These are phyloP conservation scores for Isichthys henryi DNA, from an alignment of 2,113 vertebrate species.

Conservation along the genomic window DNA sequence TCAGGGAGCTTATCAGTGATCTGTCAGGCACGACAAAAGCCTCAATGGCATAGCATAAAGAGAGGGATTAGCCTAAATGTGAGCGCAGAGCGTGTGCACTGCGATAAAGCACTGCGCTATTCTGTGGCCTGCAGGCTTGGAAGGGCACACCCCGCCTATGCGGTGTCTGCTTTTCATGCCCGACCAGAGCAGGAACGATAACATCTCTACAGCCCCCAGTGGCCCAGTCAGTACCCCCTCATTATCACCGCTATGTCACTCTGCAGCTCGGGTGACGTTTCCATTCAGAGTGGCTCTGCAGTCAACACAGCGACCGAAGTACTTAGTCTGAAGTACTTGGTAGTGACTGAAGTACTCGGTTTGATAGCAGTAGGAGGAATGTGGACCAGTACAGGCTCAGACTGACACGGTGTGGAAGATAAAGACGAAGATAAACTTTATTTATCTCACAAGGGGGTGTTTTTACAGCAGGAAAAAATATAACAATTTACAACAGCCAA, in stretches of 20 bases:
- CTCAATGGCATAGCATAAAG: slow-evolving; percentile 11
- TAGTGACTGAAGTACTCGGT: neutral
- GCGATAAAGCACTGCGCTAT: neutral
- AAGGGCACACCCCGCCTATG: neutral
- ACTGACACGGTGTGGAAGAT: neutral
- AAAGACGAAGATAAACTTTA: neutral
- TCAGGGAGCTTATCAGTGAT: neutral
- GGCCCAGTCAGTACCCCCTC: neutral
- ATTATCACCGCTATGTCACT: neutral
- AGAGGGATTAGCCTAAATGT: slow-evolving; percentile 14
- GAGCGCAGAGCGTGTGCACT: neutral
- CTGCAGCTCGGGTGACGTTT: neutral
- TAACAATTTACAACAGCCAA: neutral
- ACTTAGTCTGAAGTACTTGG: neutral
- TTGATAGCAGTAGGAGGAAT: neutral
- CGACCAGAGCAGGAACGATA: neutral
- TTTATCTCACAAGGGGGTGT: neutral
- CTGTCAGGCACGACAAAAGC: neutral
- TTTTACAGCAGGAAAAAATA: neutral
- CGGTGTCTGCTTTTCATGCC: neutral
- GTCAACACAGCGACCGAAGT: neutral
- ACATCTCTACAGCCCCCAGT: neutral
- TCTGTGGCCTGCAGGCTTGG: neutral
- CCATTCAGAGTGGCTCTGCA: neutral
- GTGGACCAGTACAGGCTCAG: neutral